A percentile compares a stretch with the other conserved stretches of the same genome.
phyloP scores from a whole-genome alignment of 2,113 vertebrate genomes.

The Cyphomyrus plagiostoma region DNA sequence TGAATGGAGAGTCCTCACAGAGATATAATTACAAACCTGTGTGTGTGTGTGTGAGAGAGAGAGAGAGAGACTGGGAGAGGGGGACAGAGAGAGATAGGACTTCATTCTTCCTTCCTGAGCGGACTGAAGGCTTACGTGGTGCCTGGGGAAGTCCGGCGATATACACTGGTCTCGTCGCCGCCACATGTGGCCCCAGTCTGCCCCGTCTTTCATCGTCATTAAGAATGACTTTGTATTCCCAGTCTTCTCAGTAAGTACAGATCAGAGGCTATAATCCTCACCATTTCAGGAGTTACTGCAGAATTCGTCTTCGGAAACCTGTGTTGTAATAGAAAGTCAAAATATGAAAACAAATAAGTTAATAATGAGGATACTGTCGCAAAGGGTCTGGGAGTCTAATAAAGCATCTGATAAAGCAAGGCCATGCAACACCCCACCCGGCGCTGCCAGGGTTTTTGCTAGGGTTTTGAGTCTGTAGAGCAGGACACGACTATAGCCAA shows the following conservation, averaged over 20 bases:
- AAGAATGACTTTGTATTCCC: not conserved
- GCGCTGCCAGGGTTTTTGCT: not conserved
- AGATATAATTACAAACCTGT: too few relatives aligned
- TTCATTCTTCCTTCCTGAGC: not conserved
- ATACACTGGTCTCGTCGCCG: not conserved
- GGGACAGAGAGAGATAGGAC: not conserved
- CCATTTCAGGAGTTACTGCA: not conserved
- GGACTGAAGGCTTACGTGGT: not conserved
- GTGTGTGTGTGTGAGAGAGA: not conserved
- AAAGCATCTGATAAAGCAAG: not conserved
- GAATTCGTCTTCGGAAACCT: not conserved
- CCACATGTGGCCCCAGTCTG: not conserved
- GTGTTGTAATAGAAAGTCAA: not conserved
- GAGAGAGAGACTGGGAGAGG: not conserved
- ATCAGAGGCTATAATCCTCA: not conserved
- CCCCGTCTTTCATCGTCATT: not conserved
- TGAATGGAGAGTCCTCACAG: too few relatives aligned
- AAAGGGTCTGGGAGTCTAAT: not conserved
- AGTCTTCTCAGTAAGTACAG: not conserved
- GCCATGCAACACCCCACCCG: not conserved
- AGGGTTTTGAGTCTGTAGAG: not conserved
- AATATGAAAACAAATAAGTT: not conserved
- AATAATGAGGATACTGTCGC: not conserved
- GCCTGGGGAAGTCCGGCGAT: not conserved
- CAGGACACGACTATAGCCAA: not conserved